Conservation (phyloP, 1,140 invertebrate species). For the Telenomus remus region DNA sequence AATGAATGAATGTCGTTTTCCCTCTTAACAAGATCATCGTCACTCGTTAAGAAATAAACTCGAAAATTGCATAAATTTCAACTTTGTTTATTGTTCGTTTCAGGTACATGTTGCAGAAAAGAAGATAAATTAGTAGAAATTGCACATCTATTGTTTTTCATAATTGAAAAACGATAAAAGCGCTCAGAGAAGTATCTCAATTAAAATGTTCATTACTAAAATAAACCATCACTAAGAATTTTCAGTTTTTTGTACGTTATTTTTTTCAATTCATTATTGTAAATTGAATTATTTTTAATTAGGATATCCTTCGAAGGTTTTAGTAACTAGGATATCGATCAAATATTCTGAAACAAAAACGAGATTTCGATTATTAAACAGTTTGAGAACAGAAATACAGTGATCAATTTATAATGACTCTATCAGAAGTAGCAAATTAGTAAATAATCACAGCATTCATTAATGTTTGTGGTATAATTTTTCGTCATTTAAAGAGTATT, state of each 20-base stretch:
- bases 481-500: neutral
- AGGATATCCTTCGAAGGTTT: too few relatives aligned
- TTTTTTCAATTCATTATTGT: too few relatives aligned
- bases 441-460: constrained; percentile 11
- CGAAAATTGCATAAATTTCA: constrained; percentile 12
- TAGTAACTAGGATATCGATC: too few relatives aligned
- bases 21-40: constrained; percentile 24
- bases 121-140: too few relatives aligned
- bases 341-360: too few relatives aligned
- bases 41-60: constrained; percentile 32
- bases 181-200: too few relatives aligned
- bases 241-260: too few relatives aligned
- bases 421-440: constrained; percentile 5
- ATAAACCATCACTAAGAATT: too few relatives aligned
- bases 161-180: too few relatives aligned
- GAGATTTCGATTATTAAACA: neutral
- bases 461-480: constrained; percentile 4
- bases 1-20: constrained; percentile 33
- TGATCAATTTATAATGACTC: neutral
- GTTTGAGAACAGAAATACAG: neutral
- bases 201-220: too few relatives aligned
- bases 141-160: too few relatives aligned
- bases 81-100: constrained; percentile 25
- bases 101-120: constrained; percentile 22
- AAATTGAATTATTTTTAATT: too few relatives aligned